Conservation (phyloP, 2,113 vertebrate species). For the Ochotona princeps region DNA sequence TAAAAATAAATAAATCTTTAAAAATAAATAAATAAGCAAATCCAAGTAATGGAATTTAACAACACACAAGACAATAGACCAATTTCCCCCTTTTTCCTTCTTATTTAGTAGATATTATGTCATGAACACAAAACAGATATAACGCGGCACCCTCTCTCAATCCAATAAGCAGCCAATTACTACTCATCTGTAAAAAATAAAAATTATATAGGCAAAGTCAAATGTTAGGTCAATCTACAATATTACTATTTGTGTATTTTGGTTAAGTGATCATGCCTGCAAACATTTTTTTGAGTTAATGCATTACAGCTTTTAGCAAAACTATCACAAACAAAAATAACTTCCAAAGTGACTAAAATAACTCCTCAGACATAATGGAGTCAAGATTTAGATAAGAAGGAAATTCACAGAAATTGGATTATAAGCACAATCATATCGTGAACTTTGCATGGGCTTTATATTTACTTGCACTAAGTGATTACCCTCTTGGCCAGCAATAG, state of each 20-base stretch:
- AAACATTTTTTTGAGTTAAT: background rate
- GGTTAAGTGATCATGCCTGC: background rate
- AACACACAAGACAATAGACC: background rate
- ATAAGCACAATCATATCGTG: background rate
- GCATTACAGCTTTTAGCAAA: constrained; percentile 15
- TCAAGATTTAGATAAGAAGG: background rate
- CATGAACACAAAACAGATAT: constrained; percentile 11
- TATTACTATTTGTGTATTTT: background rate
- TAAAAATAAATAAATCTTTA: too few relatives aligned
- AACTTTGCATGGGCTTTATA: background rate
- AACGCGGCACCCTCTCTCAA: background rate
- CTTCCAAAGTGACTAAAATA: constrained; percentile 7
- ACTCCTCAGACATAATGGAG: background rate
- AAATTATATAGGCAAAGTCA: background rate
- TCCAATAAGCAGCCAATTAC: background rate
- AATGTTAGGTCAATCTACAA: background rate
- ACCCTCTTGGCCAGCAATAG: background rate
- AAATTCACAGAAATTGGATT: constrained; percentile 1
- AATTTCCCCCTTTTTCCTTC: background rate
- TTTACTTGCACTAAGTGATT: background rate
- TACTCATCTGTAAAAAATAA: background rate
- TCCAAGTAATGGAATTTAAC: background rate
- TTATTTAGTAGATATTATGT: constrained; percentile 32
- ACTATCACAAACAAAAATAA: constrained; percentile 29
- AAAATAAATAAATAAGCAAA: too few relatives aligned